These are phyloP conservation scores for Drosophila funebris DNA, from an alignment of 1,140 invertebrate species.

Conservation along the genomic window DNA sequence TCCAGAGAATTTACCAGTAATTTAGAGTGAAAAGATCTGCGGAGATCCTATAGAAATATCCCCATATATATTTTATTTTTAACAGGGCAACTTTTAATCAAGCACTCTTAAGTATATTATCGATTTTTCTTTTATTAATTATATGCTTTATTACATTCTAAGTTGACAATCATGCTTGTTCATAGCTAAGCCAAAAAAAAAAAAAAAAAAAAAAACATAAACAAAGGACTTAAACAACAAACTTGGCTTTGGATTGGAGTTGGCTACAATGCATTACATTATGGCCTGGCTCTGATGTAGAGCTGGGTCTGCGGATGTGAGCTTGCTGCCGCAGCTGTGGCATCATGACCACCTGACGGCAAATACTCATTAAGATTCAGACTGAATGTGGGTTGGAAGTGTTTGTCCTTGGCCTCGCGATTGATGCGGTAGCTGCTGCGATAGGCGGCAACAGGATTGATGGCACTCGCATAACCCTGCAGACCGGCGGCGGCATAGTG, in stretches of 20 bases:
- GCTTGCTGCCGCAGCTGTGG: background rate
- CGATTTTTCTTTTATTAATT: background rate
- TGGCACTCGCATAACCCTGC: conserved; percentile 46
- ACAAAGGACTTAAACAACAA: conserved; percentile 35
- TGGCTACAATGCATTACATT: background rate
- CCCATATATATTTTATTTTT: too few species aligned
- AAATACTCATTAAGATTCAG: conserved; percentile 76
- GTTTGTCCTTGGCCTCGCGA: conserved; percentile 74
- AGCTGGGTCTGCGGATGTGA: conserved; percentile 42
- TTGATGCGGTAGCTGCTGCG: conserved; percentile 70
- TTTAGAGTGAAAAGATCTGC: too few species aligned
- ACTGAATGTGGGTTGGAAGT: conserved; percentile 52
- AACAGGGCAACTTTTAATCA: background rate
- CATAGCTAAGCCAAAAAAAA: background rate
- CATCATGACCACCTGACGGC: conserved; percentile 50
- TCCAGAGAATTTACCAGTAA: too few species aligned
- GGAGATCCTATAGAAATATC: too few species aligned
- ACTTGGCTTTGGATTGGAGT: conserved; percentile 12
- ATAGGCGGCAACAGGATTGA: conserved; percentile 44
- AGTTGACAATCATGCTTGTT: background rate
- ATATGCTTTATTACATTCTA: conserved; percentile 24
- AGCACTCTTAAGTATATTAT: background rate
- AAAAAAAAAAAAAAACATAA: conserved; percentile 13
- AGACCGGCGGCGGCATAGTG: conserved; percentile 47
- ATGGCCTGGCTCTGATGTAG: conserved; percentile 62